Percentiles rank a stretch among this genome's conserved stretches.
Evolutionary conservation across 2,797 vertebrate genomes (phyloP).

Genomic region (Xenops minutus): DNA sequence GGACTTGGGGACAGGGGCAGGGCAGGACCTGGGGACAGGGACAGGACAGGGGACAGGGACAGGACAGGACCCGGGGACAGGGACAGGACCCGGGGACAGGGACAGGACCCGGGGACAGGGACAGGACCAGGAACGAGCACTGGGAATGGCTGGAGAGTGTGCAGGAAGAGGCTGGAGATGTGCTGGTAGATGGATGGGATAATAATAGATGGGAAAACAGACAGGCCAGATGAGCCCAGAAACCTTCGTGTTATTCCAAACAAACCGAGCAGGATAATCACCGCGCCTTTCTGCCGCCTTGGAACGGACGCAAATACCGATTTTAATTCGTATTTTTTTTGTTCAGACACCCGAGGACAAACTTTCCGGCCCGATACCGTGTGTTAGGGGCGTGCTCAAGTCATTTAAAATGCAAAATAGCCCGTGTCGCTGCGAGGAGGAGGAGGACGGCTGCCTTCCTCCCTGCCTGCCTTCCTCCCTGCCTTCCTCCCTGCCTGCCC

Average conservation of each 20-base stretch:
- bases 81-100: background rate
- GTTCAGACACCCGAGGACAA: background rate
- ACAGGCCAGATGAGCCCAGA: background rate
- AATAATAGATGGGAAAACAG: background rate
- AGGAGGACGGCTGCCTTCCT: background rate
- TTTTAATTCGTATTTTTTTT: too few relatives aligned
- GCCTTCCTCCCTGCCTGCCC: background rate
- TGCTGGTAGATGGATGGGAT: background rate
- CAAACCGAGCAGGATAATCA: background rate
- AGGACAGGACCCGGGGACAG: background rate
- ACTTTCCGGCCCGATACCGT: background rate
- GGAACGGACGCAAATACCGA: background rate
- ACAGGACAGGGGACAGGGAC: too few relatives aligned
- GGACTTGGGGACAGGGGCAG: background rate
- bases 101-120: too few relatives aligned
- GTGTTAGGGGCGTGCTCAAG: background rate
- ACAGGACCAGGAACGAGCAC: background rate
- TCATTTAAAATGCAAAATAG: constrained; percentile 37
- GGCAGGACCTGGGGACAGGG: too few relatives aligned
- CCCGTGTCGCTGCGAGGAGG: background rate
- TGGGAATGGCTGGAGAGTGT: background rate
- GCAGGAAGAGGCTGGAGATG: background rate
- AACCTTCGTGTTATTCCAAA: background rate
- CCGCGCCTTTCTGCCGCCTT: background rate
- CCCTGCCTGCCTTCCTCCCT: background rate